Evolutionary conservation across 2,797 vertebrate genomes (phyloP), one percentile per base, ranked within the genome.

Genomic region (Acropternis orthonyx): DNA sequence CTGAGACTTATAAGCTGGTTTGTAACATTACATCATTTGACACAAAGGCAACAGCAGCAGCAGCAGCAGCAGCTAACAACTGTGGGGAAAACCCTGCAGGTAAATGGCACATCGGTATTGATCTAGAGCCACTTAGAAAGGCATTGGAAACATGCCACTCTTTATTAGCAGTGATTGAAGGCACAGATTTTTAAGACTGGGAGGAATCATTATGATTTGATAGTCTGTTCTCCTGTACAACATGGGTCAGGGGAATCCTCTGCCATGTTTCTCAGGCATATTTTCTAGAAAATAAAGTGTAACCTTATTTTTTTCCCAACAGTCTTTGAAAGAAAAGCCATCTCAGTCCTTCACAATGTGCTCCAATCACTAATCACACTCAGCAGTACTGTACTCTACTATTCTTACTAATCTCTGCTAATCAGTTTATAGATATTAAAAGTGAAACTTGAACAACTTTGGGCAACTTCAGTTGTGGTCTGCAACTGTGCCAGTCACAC

Each of bases 81-180:
- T n/a, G 67, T 67, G 48, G 52, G 75, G 21, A 61, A 83, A 95
- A 52, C 62, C 83, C 90, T 92, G 84, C 81, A 85, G 92, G 77
- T 95, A 94, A 96, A 94, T 80, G 74, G 41, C 74, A 95, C 71
- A 80, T 92, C 93, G 93, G 77, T 93, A 91, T 95, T 93, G 94
- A 95, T 91, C 61, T 41, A 82, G 44, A 92, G 18, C 24, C 65
- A 52, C 81, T 93, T 85, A 92, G 76, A 67, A 87, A 88, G 54
- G 68, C 87, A 87, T 61, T 65, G 77, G 74, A 96, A 95, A 93
- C 86, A 85, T 93, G 92, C 15, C 86, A 75, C 37, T 86, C 22
- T 66, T 83, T 86, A 85, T 93, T 67, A 93, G 37, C 55, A 67
- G 59, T 85, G 86, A 86, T 17, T 67, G 88, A 93, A 95, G 44